Percentiles rank a stretch among this genome's conserved stretches.
These are phyloP conservation scores for Pristionchus pacificus DNA, from an alignment of 1,140 invertebrate genomes.

Conservation along the genomic window DNA sequence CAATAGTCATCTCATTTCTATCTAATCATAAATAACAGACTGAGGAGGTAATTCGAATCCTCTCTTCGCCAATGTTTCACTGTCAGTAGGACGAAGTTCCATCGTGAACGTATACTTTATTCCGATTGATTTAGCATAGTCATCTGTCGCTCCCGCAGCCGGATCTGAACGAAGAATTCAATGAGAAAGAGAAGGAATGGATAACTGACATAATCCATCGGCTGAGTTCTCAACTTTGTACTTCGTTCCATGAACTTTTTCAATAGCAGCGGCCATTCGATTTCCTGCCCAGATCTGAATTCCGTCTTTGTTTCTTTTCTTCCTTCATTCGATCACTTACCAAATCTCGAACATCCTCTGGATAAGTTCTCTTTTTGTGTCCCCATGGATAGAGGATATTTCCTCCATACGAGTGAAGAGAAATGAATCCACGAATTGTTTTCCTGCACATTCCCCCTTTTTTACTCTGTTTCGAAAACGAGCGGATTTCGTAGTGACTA, in stretches of 20 bases:
- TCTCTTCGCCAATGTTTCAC: not conserved
- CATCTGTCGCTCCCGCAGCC: slow-evolving; percentile 51
- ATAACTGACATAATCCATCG: slow-evolving; percentile 42
- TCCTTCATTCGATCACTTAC: slow-evolving; percentile 33
- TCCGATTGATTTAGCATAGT: slow-evolving; percentile 57
- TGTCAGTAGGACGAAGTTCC: slow-evolving; percentile 49
- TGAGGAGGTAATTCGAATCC: not conserved
- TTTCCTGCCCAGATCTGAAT: slow-evolving; percentile 36
- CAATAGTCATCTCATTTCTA: not conserved
- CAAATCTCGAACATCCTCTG: slow-evolving; percentile 56
- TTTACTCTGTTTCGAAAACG: slow-evolving; percentile 26
- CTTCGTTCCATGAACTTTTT: slow-evolving; percentile 29
- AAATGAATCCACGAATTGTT: slow-evolving; percentile 40
- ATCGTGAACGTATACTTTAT: slow-evolving; percentile 60
- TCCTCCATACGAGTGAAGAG: slow-evolving; percentile 55
- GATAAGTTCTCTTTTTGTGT: slow-evolving; percentile 49
- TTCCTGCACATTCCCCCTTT: slow-evolving; percentile 30
- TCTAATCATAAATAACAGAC: not conserved
- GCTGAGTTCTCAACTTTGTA: slow-evolving; percentile 40
- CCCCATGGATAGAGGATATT: slow-evolving; percentile 61
- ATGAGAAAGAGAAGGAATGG: not conserved
- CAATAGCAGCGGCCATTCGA: slow-evolving; percentile 39
- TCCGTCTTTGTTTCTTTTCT: not conserved
- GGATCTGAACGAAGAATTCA: slow-evolving; percentile 39
- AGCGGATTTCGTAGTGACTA: no score